These are phyloP conservation scores for Leucophora obtusa DNA, from an alignment of 2,888 invertebrate genomes.

Conservation along the genomic window DNA sequence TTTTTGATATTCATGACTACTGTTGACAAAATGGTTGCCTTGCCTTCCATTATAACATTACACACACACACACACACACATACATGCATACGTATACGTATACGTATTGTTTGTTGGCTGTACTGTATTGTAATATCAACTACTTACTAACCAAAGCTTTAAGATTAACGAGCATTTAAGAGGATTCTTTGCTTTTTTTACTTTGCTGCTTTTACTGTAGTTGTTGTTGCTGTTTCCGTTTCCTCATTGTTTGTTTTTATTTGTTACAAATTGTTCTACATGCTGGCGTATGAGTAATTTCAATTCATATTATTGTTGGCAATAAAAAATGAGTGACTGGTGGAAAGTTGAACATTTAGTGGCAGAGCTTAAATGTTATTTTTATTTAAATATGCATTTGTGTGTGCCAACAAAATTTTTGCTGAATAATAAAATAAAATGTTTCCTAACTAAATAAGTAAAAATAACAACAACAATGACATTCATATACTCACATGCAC, in stretches of 20 bases:
- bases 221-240: slow-evolving; percentile 3
- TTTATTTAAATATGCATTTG: slow-evolving; percentile 34
- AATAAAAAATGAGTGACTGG: slow-evolving; percentile 24
- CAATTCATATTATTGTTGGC: slow-evolving; percentile 50
- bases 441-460: slow-evolving; percentile 48
- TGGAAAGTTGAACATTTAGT: background rate
- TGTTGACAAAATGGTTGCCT: slow-evolving; percentile 41
- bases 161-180: slow-evolving; percentile 63
- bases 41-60: background rate
- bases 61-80: background rate
- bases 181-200: slow-evolving; percentile 22
- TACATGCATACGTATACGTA: background rate
- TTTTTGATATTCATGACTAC: slow-evolving; percentile 57
- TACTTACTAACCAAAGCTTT: slow-evolving; percentile 57
- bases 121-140: slow-evolving; percentile 16
- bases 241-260: slow-evolving; percentile 34
- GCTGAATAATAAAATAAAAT: slow-evolving; percentile 56
- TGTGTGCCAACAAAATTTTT: slow-evolving; percentile 41
- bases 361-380: background rate
- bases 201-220: background rate
- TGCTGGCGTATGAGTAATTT: slow-evolving; percentile 60
- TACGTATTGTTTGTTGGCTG: background rate
- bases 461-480: slow-evolving; percentile 16
- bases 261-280: slow-evolving; percentile 50
- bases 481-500: background rate